Evolutionary conservation across 2,797 vertebrate genomes (phyloP), one percentile per base, ranked within the genome.

Genomic region (Rachycentron canadum): DNA sequence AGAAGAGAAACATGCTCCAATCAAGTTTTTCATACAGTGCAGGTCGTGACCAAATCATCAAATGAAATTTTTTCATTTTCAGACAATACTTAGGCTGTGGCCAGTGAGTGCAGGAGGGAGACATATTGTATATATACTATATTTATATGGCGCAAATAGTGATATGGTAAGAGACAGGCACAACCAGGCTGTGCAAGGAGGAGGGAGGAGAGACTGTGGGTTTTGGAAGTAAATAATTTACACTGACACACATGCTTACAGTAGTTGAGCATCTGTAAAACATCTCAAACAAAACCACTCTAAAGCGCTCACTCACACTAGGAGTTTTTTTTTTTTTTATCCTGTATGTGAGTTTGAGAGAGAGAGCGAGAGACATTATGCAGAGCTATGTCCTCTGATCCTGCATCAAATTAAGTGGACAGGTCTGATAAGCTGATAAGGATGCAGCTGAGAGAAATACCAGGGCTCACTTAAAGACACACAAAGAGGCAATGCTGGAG

Each of bases 361-460:
- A 36, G 7, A 36, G 38, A 36, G 34, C 8, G 34, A 40, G 2
- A 47, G 82, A 87, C 68, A 43, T 56, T 83, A 30, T 38, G 50
- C 84, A 74, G 85, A 86, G 41, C 72, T 41, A 4, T 25, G 75
- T 81, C 53, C 63, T 73, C 72, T 59, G 67, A 88, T 83, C 67
- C 65, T 58, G 68, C 73, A 79, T 89, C 79, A 79, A 84, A 90
- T 88, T 53, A 84, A 88, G 75, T 75, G 72, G 85, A 84, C 79
- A 40, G 57, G 80, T 55, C 78, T 75, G 86, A 92, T 86, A 87
- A 86, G 82, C 82, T 52, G 88, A 91, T 90, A 88, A 83, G 61
- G 65, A 73, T 11, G 32, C 41, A 59, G 63, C 71, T 65, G 69
- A 85, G 81, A 91, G 73, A 86, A 89, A 88, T 58, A 73, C 78